Percentiles rank a stretch among this genome's conserved stretches.
Conservation (phyloP, 2,113 vertebrate genomes). For the Pseudorectes ferrugineus region DNA sequence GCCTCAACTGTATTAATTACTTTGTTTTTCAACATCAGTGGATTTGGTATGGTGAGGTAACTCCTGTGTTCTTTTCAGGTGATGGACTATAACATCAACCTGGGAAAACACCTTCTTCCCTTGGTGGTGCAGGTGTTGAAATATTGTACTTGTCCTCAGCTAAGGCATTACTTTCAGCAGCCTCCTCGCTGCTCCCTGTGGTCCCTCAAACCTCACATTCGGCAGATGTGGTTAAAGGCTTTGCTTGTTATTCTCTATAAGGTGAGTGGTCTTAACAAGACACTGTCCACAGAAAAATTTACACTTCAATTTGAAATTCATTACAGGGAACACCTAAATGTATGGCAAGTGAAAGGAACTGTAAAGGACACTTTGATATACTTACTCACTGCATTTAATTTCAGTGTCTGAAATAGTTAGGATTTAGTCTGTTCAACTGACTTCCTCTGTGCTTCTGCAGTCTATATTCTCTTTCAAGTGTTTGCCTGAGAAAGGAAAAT, state of each 20-base stretch:
- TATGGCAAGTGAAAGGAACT: neutral
- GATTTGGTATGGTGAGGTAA: neutral
- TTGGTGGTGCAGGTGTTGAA: constrained; percentile 97
- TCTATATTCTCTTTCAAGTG: neutral
- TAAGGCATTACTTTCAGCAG: constrained; percentile 97
- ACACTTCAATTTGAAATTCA: neutral
- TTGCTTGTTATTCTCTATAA: constrained; percentile 97
- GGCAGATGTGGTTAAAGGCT: constrained; percentile 97
- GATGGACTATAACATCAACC: constrained; percentile 95
- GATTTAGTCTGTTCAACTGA: neutral
- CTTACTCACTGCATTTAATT: neutral
- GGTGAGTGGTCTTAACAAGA: constrained; percentile 67
- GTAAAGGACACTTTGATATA: neutral
- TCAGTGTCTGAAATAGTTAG: neutral
- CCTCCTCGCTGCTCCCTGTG: constrained; percentile 96
- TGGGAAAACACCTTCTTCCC: constrained; percentile 96
- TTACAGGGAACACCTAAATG: neutral
- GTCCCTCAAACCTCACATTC: constrained; percentile 92
- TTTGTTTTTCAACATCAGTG: neutral
- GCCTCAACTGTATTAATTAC: neutral
- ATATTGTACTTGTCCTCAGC: constrained; percentile 94
- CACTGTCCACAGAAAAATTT: neutral
- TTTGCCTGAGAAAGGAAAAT: neutral
- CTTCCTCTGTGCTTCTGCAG: neutral
- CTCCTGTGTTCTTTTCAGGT: constrained; percentile 76